Conservation (phyloP, 2,797 vertebrate genomes). For the Lindbergichthys nudifrons region DNA sequence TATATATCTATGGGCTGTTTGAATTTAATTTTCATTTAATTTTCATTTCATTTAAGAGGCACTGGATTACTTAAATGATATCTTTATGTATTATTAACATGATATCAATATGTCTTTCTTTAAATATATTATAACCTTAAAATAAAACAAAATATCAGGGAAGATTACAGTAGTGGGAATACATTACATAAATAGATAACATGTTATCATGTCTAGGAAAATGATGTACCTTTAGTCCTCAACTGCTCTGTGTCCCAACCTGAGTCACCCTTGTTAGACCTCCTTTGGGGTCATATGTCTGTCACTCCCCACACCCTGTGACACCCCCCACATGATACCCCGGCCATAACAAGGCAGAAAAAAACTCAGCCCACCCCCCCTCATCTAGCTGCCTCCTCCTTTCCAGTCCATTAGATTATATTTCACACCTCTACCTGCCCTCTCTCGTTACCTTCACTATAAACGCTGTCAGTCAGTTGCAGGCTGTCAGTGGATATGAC, state of each 20-base stretch:
- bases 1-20: too few species aligned
- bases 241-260: neutral
- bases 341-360: neutral
- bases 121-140: neutral
- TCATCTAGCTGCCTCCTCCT: slow-evolving; percentile 16
- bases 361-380: neutral
- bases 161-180: neutral
- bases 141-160: neutral
- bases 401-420: slow-evolving; percentile 67
- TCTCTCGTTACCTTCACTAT: slow-evolving; percentile 69
- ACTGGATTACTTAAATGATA: too few species aligned
- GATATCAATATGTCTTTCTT: too few species aligned
- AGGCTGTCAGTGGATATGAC: slow-evolving; percentile 56
- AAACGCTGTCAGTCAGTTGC: slow-evolving; percentile 45
- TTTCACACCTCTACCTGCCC: slow-evolving; percentile 76
- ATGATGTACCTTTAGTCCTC: neutral
- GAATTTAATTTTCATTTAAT: too few species aligned
- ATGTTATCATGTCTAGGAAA: neutral
- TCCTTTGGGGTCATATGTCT: slow-evolving; percentile 25
- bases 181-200: neutral
- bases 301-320: slow-evolving; percentile 10
- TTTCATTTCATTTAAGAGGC: too few species aligned
- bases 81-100: too few species aligned
- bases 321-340: neutral
- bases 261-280: neutral